Evolutionary conservation across 2,113 vertebrate species (phyloP), one percentile per base, ranked within the genome.

Genomic region (Pionites leucogaster): DNA sequence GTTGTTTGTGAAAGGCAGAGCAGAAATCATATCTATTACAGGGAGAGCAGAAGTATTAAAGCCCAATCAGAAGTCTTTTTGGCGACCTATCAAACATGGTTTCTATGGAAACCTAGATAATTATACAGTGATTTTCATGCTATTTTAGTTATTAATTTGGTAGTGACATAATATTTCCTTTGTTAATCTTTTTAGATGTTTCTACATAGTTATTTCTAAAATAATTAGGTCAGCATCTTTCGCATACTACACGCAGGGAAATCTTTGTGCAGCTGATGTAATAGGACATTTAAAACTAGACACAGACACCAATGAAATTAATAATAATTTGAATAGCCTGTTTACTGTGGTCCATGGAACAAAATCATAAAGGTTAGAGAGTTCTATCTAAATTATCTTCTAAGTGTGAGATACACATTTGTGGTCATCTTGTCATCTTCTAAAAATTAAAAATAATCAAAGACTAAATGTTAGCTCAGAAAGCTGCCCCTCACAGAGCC

Each of bases 141-240:
- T 88, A 91, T 95, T 96, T 95, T 72, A 80, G 82, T 94, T 95
- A 83, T 72, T 95, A 91, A 96, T 94, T 95, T 86, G 53, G 70
- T 92, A 85, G 92, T 92, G 93, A 96, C 94, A 93, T 96, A 95
- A 65, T 93, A 91, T 96, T 93, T 96, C 85, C 75, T 94, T 94
- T 96, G 63, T 95, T 95, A 96, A 92, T 96, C 47, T 63, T 94
- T 96, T 95, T 90, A 94, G 74, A 87, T 78, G 29, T 72, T 95
- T 91, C 75, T 79, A 86, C 76, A 53, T 77, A 84, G 94, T 90
- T 95, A 80, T 95, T 96, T 95, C 90, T 82, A 80, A 85, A 95
- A 90, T 85, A 89, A 97, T 92, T 91, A 91, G 57, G 74, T 92
- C 91, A 95, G 74, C 74, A 27, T 95, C 87, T 93, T 94, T 95